Percentiles rank a stretch among this genome's conserved stretches.
Conservation (phyloP, 2,797 vertebrate species). For the Phyllotis vaccarum region DNA sequence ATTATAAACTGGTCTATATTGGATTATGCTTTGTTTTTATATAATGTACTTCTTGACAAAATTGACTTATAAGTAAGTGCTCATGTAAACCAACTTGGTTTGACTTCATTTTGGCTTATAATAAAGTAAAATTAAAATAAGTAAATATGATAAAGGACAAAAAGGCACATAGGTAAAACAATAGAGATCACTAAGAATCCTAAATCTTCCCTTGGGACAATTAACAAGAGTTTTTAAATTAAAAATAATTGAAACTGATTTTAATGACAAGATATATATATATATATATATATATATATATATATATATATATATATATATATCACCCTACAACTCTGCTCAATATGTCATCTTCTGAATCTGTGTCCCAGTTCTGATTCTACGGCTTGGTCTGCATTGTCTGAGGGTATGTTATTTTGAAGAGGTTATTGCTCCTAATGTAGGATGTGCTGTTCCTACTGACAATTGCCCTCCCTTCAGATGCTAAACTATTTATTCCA, state of each 20-base stretch:
- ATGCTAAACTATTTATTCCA: not conserved
- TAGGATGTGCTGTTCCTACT: not conserved
- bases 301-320: too few relatives aligned
- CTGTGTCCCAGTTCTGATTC: not conserved
- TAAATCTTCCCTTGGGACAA: not conserved
- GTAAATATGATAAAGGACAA: not conserved
- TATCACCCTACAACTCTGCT: not conserved
- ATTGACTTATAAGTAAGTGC: not conserved
- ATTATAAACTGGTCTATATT: not conserved
- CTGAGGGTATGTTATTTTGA: not conserved
- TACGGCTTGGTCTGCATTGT: not conserved
- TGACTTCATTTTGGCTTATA: not conserved
- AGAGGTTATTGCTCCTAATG: too few relatives aligned
- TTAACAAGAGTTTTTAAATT: too few relatives aligned
- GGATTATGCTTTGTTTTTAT: not conserved
- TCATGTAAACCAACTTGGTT: not conserved
- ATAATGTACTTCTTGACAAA: not conserved
- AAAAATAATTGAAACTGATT: not conserved
- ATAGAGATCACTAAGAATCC: not conserved
- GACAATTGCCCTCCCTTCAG: not conserved
- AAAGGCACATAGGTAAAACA: not conserved
- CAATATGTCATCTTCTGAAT: not conserved
- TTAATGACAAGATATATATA: not conserved
- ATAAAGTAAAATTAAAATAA: not conserved
- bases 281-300: too few relatives aligned